Percentiles rank a stretch among this genome's conserved stretches.
Conservation (phyloP, 2,797 vertebrate genomes). For the Corythornis leucogaster region DNA sequence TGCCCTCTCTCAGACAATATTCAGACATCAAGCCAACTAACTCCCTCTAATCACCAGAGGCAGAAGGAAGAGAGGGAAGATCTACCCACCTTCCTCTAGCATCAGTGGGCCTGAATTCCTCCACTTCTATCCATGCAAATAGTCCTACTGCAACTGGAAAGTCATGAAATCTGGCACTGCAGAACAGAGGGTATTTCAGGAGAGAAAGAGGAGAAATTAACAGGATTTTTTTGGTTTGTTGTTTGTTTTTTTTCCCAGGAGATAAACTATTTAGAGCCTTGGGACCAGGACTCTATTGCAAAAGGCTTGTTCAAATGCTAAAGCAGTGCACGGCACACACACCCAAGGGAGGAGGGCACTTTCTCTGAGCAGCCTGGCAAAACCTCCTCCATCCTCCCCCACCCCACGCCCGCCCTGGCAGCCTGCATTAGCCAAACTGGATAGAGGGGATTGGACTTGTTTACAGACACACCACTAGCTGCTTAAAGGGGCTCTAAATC, state of each 20-base stretch:
- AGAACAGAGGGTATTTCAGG: slow-evolving; percentile 25
- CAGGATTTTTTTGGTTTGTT: not conserved
- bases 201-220: slow-evolving; percentile 37
- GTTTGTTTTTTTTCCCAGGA: not conserved
- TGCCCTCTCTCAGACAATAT: not conserved
- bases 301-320: not conserved
- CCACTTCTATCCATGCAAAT: slow-evolving; percentile 42
- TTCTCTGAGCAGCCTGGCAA: not conserved
- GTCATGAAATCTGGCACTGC: slow-evolving; percentile 25
- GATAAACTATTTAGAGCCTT: not conserved
- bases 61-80: slow-evolving; percentile 18
- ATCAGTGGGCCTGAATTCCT: slow-evolving; percentile 31
- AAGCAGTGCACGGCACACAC: not conserved
- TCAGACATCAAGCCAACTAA: not conserved
- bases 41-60: not conserved
- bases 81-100: slow-evolving; percentile 48
- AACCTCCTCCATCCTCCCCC: not conserved
- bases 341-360: not conserved
- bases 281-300: not conserved
- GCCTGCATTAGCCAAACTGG: slow-evolving; percentile 85
- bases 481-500: slow-evolving; percentile 87
- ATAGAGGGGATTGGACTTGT: slow-evolving; percentile 87
- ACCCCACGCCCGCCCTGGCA: slow-evolving; percentile 76
- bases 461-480: slow-evolving; percentile 84
- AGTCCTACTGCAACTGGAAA: slow-evolving; percentile 26